Evolutionary conservation across 2,113 vertebrate genomes (phyloP).

Genomic region (Ptilonorhynchus violaceus): DNA sequence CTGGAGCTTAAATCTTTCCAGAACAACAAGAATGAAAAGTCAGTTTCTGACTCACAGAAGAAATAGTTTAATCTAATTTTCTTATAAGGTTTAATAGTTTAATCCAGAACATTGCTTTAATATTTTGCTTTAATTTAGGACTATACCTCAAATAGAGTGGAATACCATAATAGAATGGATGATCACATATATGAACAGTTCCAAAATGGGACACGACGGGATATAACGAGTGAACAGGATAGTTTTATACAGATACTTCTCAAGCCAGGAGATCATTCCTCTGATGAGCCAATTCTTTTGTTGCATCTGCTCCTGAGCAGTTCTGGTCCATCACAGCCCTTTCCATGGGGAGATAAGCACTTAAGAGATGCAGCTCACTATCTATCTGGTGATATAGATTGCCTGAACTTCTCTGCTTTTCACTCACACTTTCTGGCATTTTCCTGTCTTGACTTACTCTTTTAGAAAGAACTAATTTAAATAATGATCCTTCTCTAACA

Average conservation of each 20-base stretch:
- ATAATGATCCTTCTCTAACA: slow-evolving; percentile 41
- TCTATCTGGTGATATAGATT: neutral
- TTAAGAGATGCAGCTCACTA: neutral
- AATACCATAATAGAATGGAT: neutral
- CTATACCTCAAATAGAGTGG: neutral
- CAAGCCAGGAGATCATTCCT: neutral
- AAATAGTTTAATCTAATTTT: neutral
- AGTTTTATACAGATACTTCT: neutral
- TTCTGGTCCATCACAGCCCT: neutral
- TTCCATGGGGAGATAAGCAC: neutral
- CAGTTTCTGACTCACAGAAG: neutral
- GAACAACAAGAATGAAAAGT: neutral
- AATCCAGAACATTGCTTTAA: neutral
- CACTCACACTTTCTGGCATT: slow-evolving; percentile 16
- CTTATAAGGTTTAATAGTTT: neutral
- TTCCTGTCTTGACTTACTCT: slow-evolving; percentile 42
- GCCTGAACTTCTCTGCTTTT: slow-evolving; percentile 6
- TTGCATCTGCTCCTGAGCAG: neutral
- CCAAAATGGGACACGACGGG: neutral
- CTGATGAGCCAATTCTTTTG: neutral
- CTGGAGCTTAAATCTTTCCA: neutral
- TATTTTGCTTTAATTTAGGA: neutral
- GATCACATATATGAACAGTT: neutral
- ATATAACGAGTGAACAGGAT: neutral
- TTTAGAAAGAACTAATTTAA: slow-evolving; percentile 36